A percentile compares a stretch with the other conserved stretches of the same genome.
These are phyloP conservation scores for Orchestia grillus DNA, from an alignment of 1,140 invertebrate species.

Conservation along the genomic window DNA sequence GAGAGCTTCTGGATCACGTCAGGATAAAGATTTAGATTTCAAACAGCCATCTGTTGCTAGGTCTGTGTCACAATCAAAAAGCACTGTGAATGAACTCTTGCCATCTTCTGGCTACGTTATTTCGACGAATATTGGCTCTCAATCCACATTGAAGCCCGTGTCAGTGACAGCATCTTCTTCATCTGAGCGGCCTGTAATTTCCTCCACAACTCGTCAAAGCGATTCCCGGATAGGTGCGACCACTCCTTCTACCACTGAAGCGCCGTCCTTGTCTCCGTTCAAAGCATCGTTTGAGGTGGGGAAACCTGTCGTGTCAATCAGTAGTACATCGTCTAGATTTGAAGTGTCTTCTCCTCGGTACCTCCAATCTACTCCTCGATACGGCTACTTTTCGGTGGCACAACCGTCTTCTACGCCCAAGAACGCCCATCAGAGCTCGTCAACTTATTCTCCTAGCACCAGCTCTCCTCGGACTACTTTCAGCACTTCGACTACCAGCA, in stretches of 20 bases:
- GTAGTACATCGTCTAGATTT: slow-evolving; percentile 57
- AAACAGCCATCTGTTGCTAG: background rate
- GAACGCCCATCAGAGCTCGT: slow-evolving; percentile 12
- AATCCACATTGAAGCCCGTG: background rate
- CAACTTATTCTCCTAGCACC: slow-evolving; percentile 26
- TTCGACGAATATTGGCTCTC: slow-evolving; percentile 3
- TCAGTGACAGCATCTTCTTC: background rate
- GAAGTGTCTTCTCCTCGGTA: slow-evolving; percentile 33
- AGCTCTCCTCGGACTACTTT: slow-evolving; percentile 58
- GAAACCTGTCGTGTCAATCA: slow-evolving; percentile 38
- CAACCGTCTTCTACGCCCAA: slow-evolving; percentile 40
- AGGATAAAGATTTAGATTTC: slow-evolving; percentile 21
- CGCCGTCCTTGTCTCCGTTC: slow-evolving; percentile 20
- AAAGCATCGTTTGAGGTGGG: slow-evolving; percentile 46
- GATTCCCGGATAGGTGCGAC: background rate
- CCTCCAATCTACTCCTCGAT: slow-evolving; percentile 35
- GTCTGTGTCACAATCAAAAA: slow-evolving; percentile 5
- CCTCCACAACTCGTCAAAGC: background rate
- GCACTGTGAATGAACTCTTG: background rate
- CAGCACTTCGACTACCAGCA: slow-evolving; percentile 55
- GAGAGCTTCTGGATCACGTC: slow-evolving; percentile 2
- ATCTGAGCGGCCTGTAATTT: background rate
- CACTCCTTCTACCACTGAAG: background rate
- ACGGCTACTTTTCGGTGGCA: slow-evolving; percentile 34
- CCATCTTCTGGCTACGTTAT: slow-evolving; percentile 4